Conservation (phyloP, 2,113 vertebrate species). For the Pachypanchax playfairii region DNA sequence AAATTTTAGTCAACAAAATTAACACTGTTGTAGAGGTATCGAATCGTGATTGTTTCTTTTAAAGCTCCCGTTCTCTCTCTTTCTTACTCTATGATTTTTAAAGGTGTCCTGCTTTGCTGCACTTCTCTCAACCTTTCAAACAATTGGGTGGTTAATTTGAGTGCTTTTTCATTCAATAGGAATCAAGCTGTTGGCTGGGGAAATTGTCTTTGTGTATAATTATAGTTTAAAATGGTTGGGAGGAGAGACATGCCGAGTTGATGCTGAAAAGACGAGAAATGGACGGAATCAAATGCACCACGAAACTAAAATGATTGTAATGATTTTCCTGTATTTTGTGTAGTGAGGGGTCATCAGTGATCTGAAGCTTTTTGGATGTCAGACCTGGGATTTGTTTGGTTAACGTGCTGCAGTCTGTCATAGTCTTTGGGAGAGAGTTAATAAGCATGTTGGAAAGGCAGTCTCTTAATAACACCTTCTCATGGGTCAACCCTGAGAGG, state of each 20-base stretch:
- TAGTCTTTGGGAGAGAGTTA: conserved; percentile 43
- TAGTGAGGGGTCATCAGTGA: not conserved
- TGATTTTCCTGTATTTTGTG: conserved; percentile 18
- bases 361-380: conserved; percentile 34
- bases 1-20: no score
- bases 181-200: conserved; percentile 57
- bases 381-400: conserved; percentile 26
- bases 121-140: conserved; percentile 60
- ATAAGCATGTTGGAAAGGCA: conserved; percentile 63
- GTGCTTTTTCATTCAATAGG: conserved; percentile 59
- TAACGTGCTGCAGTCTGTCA: conserved; percentile 47
- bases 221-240: conserved; percentile 63
- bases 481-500: conserved; percentile 56
- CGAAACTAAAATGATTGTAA: conserved; percentile 23
- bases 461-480: conserved; percentile 71
- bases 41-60: conserved; percentile 48
- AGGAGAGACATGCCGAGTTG: conserved; percentile 40
- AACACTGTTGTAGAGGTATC: no score
- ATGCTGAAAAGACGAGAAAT: conserved; percentile 57
- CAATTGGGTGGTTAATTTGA: conserved; percentile 56
- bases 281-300: conserved; percentile 40
- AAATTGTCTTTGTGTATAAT: conserved; percentile 73
- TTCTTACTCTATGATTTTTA: conserved; percentile 32
- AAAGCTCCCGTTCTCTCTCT: conserved; percentile 50
- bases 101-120: conserved; percentile 52